Evolutionary conservation across 2,888 invertebrate species (phyloP).

Genomic region (Drosophila austrosaltans): DNA sequence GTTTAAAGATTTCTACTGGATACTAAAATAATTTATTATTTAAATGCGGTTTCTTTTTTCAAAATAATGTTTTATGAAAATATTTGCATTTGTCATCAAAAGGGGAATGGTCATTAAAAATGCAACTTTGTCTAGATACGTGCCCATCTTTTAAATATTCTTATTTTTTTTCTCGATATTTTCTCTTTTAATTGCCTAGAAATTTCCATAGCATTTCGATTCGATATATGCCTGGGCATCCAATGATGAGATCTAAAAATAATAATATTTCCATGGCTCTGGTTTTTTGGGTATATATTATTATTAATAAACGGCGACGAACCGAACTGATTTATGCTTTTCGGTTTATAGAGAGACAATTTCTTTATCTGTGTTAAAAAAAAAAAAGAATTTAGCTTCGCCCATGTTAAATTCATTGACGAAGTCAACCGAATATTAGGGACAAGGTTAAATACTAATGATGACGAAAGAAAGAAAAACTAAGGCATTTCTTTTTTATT

Average conservation of each 20-base stretch:
- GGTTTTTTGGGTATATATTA: conserved; percentile 27
- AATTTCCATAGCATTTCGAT: conserved; percentile 5
- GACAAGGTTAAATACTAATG: conserved; percentile 58
- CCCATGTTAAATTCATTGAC: background rate
- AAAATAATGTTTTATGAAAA: background rate
- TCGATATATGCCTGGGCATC: background rate
- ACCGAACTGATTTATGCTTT: conserved; percentile 53
- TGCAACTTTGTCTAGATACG: conserved; percentile 10
- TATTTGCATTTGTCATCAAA: background rate
- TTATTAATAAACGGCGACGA: conserved; percentile 66
- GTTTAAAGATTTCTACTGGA: background rate
- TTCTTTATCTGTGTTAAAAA: background rate
- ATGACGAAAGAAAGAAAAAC: conserved; percentile 42
- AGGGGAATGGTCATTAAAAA: background rate
- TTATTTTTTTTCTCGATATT: background rate
- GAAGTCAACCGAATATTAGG: conserved; percentile 42
- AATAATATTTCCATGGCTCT: conserved; percentile 9
- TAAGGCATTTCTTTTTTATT: background rate
- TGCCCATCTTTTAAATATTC: background rate
- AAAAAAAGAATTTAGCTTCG: background rate
- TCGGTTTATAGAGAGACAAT: background rate
- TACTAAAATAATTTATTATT: background rate
- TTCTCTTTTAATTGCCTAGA: conserved; percentile 3
- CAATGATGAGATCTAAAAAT: conserved; percentile 6
- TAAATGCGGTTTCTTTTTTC: background rate